Base-by-base conservation (phyloP, 2,113 vertebrate species). In the Apteryx owenii region DNA sequence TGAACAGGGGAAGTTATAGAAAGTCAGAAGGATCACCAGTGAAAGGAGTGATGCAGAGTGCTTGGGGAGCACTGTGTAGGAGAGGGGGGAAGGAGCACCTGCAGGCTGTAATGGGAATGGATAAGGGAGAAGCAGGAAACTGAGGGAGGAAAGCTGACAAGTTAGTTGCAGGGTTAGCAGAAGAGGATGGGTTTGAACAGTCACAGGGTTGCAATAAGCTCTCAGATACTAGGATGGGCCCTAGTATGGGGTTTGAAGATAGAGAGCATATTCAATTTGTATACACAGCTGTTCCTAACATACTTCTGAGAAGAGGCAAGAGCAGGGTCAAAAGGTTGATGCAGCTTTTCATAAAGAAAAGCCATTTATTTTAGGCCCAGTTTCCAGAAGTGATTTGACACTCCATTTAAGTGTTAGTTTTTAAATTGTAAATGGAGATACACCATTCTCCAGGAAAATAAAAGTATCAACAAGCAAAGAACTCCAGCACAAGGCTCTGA, bases 301-400 rank as follows among this genome's bases (percentile, higher is more conserved):
- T 68, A 54, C 29, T 36, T 86, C 72, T 89, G 71, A 79, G 91
- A 92, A 81, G 70, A 95, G 91, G 84, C 89, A 91, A 93, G 68
- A 97, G 62, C 65, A 62, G 21, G 87, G 89, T 97, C 95, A 97
- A 93, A 83, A 95, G 86, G 90, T 95, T 91, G 89, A 88, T 92
- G 82, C 0, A 9, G 91, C 93, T 96, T 96, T 94, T 96, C 85
- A 81, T 94, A 83, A 53, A 84, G 66, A 87, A 92, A 81, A 95
- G 87, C 81, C 25, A 22, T 91, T 94, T 95, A 96, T 92, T 94
- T 96, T 94, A 96, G 80, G 73, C 72, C 66, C 58, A 76, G 87
- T 92, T 95, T 97, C 82, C 86, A 95, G 77, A 95, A 97, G 89
- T 86, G 94, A 93, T 95, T 97, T 96, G 97, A 92, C 90, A 95